These are phyloP conservation scores for Spheniscus mendiculus DNA, from an alignment of 2,113 vertebrate genomes.

Conservation along the genomic window DNA sequence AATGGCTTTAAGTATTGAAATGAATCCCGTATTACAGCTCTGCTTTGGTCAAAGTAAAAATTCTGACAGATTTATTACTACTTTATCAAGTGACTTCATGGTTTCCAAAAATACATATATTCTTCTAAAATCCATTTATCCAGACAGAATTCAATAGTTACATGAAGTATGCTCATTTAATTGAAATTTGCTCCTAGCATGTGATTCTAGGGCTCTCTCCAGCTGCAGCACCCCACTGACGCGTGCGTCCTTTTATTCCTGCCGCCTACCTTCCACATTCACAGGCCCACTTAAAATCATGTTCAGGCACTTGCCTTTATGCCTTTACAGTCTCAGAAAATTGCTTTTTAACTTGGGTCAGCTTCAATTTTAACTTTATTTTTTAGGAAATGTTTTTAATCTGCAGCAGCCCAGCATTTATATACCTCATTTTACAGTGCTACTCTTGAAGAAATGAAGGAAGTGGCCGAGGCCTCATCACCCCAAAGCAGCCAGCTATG, in stretches of 20 bases:
- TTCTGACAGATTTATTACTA: conserved; percentile 68
- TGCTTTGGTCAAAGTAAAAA: conserved; percentile 60
- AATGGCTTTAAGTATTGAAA: conserved; percentile 69
- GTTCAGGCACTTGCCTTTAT: conserved; percentile 53
- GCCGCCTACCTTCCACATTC: conserved; percentile 4
- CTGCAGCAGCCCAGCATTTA: conserved; percentile 41
- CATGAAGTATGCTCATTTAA: conserved; percentile 62
- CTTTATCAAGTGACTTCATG: conserved; percentile 62
- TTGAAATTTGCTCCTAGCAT: conserved; percentile 56
- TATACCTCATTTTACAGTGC: neutral
- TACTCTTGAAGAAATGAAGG: conserved; percentile 21
- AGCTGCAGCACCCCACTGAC: conserved; percentile 16
- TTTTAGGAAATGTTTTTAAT: conserved; percentile 57
- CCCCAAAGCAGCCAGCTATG: neutral
- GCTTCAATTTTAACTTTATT: conserved; percentile 65
- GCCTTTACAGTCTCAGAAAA: conserved; percentile 60
- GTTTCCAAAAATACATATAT: conserved; percentile 62
- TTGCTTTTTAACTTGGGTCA: conserved; percentile 69
- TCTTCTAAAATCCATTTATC: conserved; percentile 71
- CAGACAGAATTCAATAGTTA: conserved; percentile 43
- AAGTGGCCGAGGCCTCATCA: neutral
- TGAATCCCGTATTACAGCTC: conserved; percentile 52
- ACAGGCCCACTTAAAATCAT: conserved; percentile 56
- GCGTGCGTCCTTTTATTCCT: neutral
- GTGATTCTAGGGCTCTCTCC: conserved; percentile 27